Conservation (phyloP, 2,888 invertebrate genomes). For the Xanthia togata region DNA sequence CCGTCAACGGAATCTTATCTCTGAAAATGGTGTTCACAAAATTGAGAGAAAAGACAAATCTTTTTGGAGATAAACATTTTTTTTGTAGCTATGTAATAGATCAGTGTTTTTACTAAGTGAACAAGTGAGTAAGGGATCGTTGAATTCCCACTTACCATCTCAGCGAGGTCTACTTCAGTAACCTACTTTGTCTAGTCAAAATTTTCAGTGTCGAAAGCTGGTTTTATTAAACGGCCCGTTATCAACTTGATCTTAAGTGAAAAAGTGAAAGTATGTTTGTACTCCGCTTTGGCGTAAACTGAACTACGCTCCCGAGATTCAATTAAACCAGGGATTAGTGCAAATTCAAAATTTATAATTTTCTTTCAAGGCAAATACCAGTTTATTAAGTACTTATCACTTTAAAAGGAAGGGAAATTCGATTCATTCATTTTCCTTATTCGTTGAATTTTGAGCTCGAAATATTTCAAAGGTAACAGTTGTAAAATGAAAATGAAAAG, state of each 20-base stretch:
- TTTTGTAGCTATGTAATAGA: slow-evolving; percentile 20
- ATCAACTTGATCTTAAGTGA: slow-evolving; percentile 68
- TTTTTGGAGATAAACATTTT: slow-evolving; percentile 17
- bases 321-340: slow-evolving; percentile 19
- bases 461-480: slow-evolving; percentile 21
- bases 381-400: not conserved
- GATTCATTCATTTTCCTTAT: slow-evolving; percentile 9
- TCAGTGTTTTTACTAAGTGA: slow-evolving; percentile 34
- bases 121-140: slow-evolving; percentile 27
- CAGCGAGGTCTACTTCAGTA: slow-evolving; percentile 65
- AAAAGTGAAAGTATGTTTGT: slow-evolving; percentile 65
- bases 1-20: slow-evolving; percentile 45
- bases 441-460: slow-evolving; percentile 21
- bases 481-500: slow-evolving; percentile 34
- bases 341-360: not conserved
- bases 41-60: slow-evolving; percentile 30
- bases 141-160: slow-evolving; percentile 71
- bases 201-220: slow-evolving; percentile 71
- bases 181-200: slow-evolving; percentile 76
- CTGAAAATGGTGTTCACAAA: slow-evolving; percentile 23
- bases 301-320: slow-evolving; percentile 26
- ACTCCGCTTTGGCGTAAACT: slow-evolving; percentile 28
- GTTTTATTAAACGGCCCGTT: slow-evolving; percentile 75
- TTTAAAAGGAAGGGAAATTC: slow-evolving; percentile 5
- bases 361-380: slow-evolving; percentile 4